A percentile compares a stretch with the other conserved stretches of the same genome.
These are phyloP conservation scores for Apostichopus japonicus DNA, from an alignment of 35 echinoderm and acorn worm genomes.

Conservation along the genomic window DNA sequence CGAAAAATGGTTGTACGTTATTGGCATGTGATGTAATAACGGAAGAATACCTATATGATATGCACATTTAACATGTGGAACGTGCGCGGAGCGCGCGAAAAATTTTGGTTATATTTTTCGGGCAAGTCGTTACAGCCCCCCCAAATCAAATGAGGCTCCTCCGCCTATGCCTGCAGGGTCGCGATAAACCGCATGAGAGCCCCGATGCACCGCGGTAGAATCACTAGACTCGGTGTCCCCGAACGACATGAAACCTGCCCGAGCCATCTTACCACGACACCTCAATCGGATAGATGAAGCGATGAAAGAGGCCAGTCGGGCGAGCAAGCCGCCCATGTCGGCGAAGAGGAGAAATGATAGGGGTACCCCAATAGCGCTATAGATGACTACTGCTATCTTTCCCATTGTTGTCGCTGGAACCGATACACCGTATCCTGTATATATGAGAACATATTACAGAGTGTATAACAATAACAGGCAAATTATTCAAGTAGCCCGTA, in stretches of 20 bases:
- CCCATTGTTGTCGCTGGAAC: not conserved
- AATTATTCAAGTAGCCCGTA: no score
- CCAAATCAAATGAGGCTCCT: no score
- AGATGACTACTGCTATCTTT: not conserved
- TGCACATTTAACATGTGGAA: no score
- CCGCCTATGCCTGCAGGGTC: no score
- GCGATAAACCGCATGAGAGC: not conserved
- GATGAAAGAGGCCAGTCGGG: not conserved
- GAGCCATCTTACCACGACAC: not conserved
- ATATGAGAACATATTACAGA: not conserved
- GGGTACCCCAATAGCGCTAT: not conserved
- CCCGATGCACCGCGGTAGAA: not conserved
- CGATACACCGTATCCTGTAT: not conserved
- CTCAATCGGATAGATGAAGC: not conserved
- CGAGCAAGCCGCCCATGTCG: slow-evolving; percentile 10
- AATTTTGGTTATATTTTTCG: no score
- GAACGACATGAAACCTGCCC: not conserved
- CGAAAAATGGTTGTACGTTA: no score
- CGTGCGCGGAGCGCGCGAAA: no score
- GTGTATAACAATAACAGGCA: no score
- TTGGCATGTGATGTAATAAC: no score
- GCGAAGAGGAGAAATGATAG: not conserved
- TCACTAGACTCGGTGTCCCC: not conserved
- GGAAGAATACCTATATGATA: no score
- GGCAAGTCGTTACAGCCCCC: no score